Conservation (phyloP, 2,797 vertebrate species). For the Sylvia borin region DNA sequence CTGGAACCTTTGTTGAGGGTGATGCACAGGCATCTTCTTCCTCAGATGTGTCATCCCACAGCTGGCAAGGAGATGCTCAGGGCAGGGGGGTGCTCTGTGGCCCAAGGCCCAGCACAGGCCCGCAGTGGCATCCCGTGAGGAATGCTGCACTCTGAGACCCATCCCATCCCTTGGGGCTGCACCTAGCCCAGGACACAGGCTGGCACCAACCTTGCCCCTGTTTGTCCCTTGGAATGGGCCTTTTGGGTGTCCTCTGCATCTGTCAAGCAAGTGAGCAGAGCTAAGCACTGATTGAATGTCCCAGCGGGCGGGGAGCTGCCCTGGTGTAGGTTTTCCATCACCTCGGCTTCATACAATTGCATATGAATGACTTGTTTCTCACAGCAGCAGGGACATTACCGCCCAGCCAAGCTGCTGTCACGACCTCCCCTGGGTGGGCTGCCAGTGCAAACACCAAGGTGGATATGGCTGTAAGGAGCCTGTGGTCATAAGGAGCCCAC, state of each 20-base stretch:
- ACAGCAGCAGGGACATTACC: accelerated
- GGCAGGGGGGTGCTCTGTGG: not conserved
- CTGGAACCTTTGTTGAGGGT: accelerated
- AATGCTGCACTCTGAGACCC: not conserved
- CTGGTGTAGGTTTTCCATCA: conserved; percentile 28
- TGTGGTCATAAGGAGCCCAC: not conserved
- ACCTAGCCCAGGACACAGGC: not conserved
- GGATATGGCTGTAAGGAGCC: not conserved
- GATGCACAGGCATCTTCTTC: not conserved
- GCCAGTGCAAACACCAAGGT: not conserved
- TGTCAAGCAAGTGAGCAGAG: not conserved
- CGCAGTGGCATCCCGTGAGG: accelerated
- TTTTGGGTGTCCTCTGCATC: not conserved
- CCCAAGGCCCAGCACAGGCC: too few species aligned
- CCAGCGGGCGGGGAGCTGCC: accelerated
- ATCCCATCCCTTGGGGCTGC: not conserved
- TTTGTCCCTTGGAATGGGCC: not conserved
- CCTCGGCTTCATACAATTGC: not conserved
- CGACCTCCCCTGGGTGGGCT: not conserved
- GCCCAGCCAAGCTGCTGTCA: not conserved
- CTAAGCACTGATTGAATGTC: conserved; percentile 26
- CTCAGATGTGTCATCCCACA: not conserved
- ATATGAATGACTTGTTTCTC: conserved; percentile 31
- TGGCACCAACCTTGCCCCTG: accelerated
- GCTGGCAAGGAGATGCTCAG: not conserved